Evolutionary conservation across 2,113 vertebrate genomes (phyloP).

Genomic region (Hippolais icterina): DNA sequence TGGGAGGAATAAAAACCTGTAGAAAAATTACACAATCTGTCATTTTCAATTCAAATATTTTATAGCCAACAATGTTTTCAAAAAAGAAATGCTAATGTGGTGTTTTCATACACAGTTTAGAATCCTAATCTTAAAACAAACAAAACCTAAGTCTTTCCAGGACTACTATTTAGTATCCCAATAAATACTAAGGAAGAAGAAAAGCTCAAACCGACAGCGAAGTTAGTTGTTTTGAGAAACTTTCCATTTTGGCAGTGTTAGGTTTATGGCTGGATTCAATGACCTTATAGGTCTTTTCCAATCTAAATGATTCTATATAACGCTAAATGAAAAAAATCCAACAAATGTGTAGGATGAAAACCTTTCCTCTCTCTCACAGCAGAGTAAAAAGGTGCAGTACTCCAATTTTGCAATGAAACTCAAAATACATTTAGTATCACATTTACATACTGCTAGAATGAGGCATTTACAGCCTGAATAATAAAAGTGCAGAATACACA

Average conservation of each 20-base stretch:
- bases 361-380: not conserved
- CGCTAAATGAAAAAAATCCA: not conserved
- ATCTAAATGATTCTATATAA: not conserved
- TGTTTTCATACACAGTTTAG: not conserved
- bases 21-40: not conserved
- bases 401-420: not conserved
- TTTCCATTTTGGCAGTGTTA: not conserved
- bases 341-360: not conserved
- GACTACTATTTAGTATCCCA: not conserved
- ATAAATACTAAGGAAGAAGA: not conserved
- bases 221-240: not conserved
- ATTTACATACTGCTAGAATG: not conserved
- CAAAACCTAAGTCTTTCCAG: not conserved
- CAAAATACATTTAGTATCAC: not conserved
- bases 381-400: not conserved
- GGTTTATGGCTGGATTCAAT: rapidly evolving
- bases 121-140: not conserved
- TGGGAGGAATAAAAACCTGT: not conserved
- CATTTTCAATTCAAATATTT: not conserved
- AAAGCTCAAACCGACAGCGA: not conserved
- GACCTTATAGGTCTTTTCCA: not conserved
- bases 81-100: not conserved
- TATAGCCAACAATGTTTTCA: not conserved
- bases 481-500: not conserved
- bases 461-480: not conserved